phyloP scores from a whole-genome alignment of 2,113 vertebrate species.

The Mobula hypostoma region DNA sequence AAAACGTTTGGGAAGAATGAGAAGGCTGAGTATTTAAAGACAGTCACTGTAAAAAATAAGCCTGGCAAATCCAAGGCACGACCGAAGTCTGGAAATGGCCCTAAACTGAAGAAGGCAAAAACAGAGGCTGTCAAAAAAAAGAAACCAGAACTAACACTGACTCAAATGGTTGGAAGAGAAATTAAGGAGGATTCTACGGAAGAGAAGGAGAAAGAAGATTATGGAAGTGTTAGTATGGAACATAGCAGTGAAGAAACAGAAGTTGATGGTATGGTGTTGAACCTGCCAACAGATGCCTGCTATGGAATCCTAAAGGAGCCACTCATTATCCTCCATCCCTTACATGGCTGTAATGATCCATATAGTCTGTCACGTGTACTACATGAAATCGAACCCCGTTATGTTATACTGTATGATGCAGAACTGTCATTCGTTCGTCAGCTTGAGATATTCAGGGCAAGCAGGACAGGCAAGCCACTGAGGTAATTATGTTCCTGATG shows the following conservation, averaged over 20 bases:
- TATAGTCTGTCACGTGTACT: conserved; percentile 81
- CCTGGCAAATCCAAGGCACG: conserved; percentile 47
- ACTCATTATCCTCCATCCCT: conserved; percentile 77
- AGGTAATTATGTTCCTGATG: conserved; percentile 52
- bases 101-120: conserved; percentile 57
- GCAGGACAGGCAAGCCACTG: conserved; percentile 74
- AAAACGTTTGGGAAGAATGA: conserved; percentile 74
- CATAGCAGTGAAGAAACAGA: conserved; percentile 44
- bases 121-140: conserved; percentile 49
- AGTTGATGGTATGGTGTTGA: conserved; percentile 58
- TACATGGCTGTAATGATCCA: conserved; percentile 80
- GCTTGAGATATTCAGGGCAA: conserved; percentile 86
- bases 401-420: conserved; percentile 82
- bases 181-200: conserved; percentile 41
- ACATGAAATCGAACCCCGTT: conserved; percentile 82
- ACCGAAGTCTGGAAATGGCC: conserved; percentile 43
- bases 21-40: conserved; percentile 51
- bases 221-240: conserved; percentile 47
- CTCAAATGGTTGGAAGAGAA: conserved; percentile 65
- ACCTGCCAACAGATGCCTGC: conserved; percentile 74
- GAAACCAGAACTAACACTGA: conserved; percentile 62
- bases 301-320: conserved; percentile 83
- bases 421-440: conserved; percentile 87
- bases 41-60: conserved; percentile 44
- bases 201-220: conserved; percentile 43